Evolutionary conservation across 2,888 invertebrate genomes (phyloP), one percentile per base, ranked within the genome.

Genomic region (Physocephala rufipes): DNA sequence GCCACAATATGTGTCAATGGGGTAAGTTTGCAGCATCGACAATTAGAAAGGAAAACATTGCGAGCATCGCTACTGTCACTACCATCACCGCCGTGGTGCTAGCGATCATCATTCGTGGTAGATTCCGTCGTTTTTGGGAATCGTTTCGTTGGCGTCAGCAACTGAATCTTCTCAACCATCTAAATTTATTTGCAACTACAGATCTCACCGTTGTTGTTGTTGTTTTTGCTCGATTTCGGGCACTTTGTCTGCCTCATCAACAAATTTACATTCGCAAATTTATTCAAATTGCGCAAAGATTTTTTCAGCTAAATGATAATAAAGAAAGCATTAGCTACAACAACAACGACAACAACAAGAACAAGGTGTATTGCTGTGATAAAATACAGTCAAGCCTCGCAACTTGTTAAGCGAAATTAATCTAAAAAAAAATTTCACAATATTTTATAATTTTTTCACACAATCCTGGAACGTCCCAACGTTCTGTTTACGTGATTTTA

Each of bases 1-100:
- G 77, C 82, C 79, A 82, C 82, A 76, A 83, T 85, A 80, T 83
- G 84, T 83, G 86, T 85, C 81, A 85, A 82, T 83, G 86, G 85
- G 82, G 86, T 86, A 84, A 86, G 86, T 85, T 62, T 49, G 61
- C 13, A n/a, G 47, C 43, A 13, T 5, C 47, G n/a, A 47, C 64
- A 58, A 67, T 67, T 67, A 67, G 67, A 67, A 67, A 67, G 67
- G 67, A 58, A 59, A 26, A 26, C 13, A 49, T 12, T n/a, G n/a
- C 45, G 43, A 21, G 28, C 43, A 19, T 19, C 62, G 43, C n/a
- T n/a, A 21, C 30, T 9, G 19, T 45, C 43, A 62, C 43, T 2
- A 43, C n/a, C 58, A 43, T 58, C 15, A 16, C 9, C 36, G n/a
- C n/a, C n/a, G n/a, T n/a, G n/a, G n/a, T n/a, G n/a, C n/a, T n/a